phyloP scores from a whole-genome alignment of 2,113 vertebrate species.

The Phyllostomus discolor region DNA sequence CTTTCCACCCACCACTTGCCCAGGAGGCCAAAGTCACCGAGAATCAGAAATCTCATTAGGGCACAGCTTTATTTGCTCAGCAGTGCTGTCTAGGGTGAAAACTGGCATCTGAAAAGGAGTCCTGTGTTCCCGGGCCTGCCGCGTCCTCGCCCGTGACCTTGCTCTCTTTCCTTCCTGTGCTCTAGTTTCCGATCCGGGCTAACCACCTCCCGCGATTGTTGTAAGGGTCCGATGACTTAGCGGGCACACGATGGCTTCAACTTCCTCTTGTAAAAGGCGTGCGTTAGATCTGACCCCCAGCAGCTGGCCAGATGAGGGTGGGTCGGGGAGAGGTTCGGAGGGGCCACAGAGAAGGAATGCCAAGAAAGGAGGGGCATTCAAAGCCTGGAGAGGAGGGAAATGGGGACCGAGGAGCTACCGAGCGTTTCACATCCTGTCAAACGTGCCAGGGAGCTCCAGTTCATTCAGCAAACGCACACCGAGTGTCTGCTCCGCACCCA shows the following conservation, averaged over 20 bases:
- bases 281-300: neutral
- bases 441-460: neutral
- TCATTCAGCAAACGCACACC: neutral
- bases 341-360: neutral
- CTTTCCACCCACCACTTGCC: neutral
- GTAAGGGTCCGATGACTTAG: neutral
- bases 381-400: neutral
- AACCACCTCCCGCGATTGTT: neutral
- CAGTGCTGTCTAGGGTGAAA: neutral
- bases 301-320: neutral
- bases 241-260: neutral
- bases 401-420: neutral
- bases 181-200: neutral
- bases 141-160: neutral
- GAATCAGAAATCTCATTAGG: neutral
- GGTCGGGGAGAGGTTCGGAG: neutral
- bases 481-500: neutral
- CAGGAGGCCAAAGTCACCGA: neutral
- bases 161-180: neutral
- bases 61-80: neutral
- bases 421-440: rapidly evolving
- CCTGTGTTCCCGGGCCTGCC: neutral
- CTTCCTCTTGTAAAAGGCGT: neutral
- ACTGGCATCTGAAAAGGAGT: neutral
- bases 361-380: neutral